These are phyloP conservation scores for Neodon shergylaensis DNA, from an alignment of 2,113 vertebrate species.

Conservation along the genomic window DNA sequence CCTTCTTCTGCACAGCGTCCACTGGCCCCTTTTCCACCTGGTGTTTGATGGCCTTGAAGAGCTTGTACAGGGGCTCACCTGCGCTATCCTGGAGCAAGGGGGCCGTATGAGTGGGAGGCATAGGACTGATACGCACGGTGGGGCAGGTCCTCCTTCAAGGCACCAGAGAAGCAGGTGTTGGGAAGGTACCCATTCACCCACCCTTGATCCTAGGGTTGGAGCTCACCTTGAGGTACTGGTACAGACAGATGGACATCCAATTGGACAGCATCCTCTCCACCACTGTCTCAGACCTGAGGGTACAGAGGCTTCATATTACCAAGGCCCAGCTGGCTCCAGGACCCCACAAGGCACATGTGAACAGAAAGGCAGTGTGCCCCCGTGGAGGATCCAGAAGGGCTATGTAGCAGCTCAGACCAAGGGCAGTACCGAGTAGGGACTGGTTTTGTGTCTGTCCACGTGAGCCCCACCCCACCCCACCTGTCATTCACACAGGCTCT, in stretches of 20 bases:
- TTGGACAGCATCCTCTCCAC: constrained; percentile 99
- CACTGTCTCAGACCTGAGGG: constrained; percentile 94
- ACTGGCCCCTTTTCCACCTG: constrained; percentile 98
- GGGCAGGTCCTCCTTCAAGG: not conserved
- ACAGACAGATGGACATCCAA: constrained; percentile 99
- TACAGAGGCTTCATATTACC: not conserved
- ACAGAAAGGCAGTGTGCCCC: not conserved
- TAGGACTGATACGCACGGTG: fast-evolving
- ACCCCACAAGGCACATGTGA: not conserved
- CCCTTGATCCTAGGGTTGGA: fast-evolving
- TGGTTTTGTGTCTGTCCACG: not conserved
- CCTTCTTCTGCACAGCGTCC: constrained; percentile 95
- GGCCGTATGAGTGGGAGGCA: not conserved
- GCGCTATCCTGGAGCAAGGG: constrained; percentile 90
- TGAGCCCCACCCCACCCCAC: too few relatives aligned
- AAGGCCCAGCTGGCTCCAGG: not conserved
- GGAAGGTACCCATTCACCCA: fast-evolving
- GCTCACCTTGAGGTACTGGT: constrained; percentile 96
- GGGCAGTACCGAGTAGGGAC: not conserved
- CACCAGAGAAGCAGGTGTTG: fast-evolving
- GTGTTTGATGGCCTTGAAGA: constrained; percentile 98
- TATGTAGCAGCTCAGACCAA: not conserved
- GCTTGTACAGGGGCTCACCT: constrained; percentile 95
- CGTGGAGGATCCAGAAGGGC: not conserved
- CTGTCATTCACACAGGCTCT: not conserved